These are phyloP conservation scores for Heliconius sara DNA, from an alignment of 2,888 invertebrate species.

Conservation along the genomic window DNA sequence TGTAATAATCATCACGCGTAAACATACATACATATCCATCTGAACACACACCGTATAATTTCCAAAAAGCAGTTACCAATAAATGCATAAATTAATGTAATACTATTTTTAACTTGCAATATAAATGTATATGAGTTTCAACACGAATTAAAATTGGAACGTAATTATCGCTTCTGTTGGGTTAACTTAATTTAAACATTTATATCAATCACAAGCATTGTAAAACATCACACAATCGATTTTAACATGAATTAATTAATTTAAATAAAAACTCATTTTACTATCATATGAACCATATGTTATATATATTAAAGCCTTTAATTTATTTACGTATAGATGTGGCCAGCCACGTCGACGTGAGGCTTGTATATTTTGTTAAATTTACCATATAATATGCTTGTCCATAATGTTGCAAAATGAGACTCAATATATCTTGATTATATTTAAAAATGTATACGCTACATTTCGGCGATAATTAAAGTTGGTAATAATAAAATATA, in stretches of 20 bases:
- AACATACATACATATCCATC: not conserved
- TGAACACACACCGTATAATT: not conserved
- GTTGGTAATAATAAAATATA: not conserved
- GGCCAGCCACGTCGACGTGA: not conserved
- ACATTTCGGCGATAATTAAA: not conserved
- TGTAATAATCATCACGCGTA: not conserved
- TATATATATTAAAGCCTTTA: not conserved
- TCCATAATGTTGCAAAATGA: not conserved
- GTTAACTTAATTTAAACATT: constrained; percentile 13
- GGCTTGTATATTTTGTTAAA: not conserved
- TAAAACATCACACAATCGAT: constrained; percentile 2
- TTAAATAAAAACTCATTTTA: not conserved
- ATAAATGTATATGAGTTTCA: constrained; percentile 10
- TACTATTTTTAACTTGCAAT: constrained; percentile 15
- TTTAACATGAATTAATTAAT: not conserved
- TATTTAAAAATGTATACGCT: not conserved
- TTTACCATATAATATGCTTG: not conserved
- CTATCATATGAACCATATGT: not conserved
- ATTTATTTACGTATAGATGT: not conserved
- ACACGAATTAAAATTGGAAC: constrained; percentile 29
- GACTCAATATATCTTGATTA: not conserved
- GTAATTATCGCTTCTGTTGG: constrained; percentile 23
- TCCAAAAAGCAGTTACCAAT: constrained; percentile 6
- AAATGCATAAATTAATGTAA: constrained; percentile 16
- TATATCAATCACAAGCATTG: not conserved